These are phyloP conservation scores for Acrobasis suavella DNA, from an alignment of 2,888 invertebrate species.

Conservation along the genomic window DNA sequence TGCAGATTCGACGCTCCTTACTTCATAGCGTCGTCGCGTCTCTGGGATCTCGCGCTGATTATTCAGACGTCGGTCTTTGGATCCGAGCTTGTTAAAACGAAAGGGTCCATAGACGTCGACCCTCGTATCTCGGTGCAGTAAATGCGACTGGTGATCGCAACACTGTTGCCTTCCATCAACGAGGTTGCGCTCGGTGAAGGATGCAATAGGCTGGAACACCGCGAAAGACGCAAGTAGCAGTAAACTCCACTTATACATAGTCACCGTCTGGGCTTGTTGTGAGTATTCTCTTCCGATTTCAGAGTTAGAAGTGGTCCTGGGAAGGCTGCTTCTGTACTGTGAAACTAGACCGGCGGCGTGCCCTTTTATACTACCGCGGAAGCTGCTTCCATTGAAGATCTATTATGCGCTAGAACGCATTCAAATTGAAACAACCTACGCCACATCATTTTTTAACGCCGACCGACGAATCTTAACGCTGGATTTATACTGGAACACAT, in stretches of 20 bases:
- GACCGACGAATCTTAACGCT: slow-evolving; percentile 41
- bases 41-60: slow-evolving; percentile 37
- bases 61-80: slow-evolving; percentile 33
- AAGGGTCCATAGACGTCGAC: slow-evolving; percentile 41
- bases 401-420: slow-evolving; percentile 76
- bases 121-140: slow-evolving; percentile 42
- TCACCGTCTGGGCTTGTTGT: slow-evolving; percentile 57
- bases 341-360: slow-evolving; percentile 33
- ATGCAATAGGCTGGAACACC: slow-evolving; percentile 62
- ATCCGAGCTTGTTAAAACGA: slow-evolving; percentile 34
- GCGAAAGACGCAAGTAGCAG: slow-evolving; percentile 69
- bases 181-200: slow-evolving; percentile 58
- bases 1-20: slow-evolving; percentile 9
- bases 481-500: not conserved
- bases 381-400: slow-evolving; percentile 53
- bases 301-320: slow-evolving; percentile 54
- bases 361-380: slow-evolving; percentile 60
- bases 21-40: slow-evolving; percentile 41
- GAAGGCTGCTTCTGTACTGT: slow-evolving; percentile 68
- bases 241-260: slow-evolving; percentile 79
- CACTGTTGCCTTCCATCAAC: slow-evolving; percentile 71
- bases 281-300: slow-evolving; percentile 43
- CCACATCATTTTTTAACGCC: slow-evolving; percentile 34
- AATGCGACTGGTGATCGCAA: slow-evolving; percentile 48
- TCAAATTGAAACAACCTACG: slow-evolving; percentile 73